phyloP scores from a whole-genome alignment of 2,888 invertebrate species.

The Drosophila paramelanica region DNA sequence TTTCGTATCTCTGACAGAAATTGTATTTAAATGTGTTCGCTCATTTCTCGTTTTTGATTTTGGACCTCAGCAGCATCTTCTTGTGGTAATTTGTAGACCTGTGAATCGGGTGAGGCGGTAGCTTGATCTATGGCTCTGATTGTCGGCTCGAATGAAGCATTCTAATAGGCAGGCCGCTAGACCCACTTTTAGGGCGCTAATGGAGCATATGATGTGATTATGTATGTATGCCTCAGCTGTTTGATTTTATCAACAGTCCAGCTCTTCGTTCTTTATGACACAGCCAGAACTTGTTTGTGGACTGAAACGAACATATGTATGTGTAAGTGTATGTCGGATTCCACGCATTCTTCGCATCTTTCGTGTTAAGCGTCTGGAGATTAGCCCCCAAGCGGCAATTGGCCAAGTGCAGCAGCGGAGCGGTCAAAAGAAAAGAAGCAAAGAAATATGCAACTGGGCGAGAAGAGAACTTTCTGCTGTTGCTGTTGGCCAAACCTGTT shows the following conservation, averaged over 20 bases:
- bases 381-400: slow-evolving; percentile 34
- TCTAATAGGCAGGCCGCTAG: slow-evolving; percentile 18
- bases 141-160: slow-evolving; percentile 25
- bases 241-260: slow-evolving; percentile 25
- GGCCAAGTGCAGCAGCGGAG: slow-evolving; percentile 28
- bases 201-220: slow-evolving; percentile 34
- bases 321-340: slow-evolving; percentile 24
- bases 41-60: slow-evolving; percentile 28
- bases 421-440: slow-evolving; percentile 16
- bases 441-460: slow-evolving; percentile 30
- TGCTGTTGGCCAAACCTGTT: slow-evolving; percentile 62
- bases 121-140: slow-evolving; percentile 40
- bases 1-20: slow-evolving; percentile 14
- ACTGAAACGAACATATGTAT: not conserved
- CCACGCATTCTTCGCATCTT: slow-evolving; percentile 31
- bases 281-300: slow-evolving; percentile 20
- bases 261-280: slow-evolving; percentile 9
- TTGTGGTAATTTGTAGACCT: slow-evolving; percentile 43
- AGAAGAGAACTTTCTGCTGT: slow-evolving; percentile 48
- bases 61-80: slow-evolving; percentile 22
- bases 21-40: slow-evolving; percentile 36
- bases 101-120: slow-evolving; percentile 47
- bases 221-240: slow-evolving; percentile 35
- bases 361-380: slow-evolving; percentile 28
- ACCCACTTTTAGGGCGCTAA: slow-evolving; percentile 46